Evolutionary conservation across 2,797 vertebrate genomes (phyloP), one percentile per base, ranked within the genome.

Genomic region (Acridotheres tristis): DNA sequence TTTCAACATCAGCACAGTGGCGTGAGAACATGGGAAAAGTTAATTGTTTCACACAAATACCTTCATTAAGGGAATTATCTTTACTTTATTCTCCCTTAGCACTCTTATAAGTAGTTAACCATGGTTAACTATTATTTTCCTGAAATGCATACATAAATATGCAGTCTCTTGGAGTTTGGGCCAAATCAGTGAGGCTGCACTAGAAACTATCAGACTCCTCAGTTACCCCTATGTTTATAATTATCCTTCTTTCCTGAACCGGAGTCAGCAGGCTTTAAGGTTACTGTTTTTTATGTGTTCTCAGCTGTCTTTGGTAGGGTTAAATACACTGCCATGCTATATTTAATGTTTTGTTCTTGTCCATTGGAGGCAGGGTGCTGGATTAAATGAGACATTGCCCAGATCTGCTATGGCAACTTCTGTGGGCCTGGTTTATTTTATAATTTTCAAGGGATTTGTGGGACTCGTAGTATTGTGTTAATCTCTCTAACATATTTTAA

Each of bases 231-330:
- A 5, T 62, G 69, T 50, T 29, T 86, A 6, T 82, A 78, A 78
- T 85, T 84, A 66, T 62, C 77, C 38, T 76, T 81, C 40, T 77
- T 84, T 79, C 55, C 83, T 88, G 63, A 65, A 27, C 25, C 47
- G 54, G 9, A 77, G 65, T 67, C 38, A 84, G 48, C 45, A 88
- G 42, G 18, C 78, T 88, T 66, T 36, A 62, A 88, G 67, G 32
- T 85, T 86, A 71, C 57, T 81, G 62, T 16, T 69, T 90, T 84
- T 68, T 50, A 32, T 74, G 40, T 55, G 36, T 78, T 86, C 48
- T 91, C 82, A 73, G 61, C 80, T 94, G 69, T 86, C 80, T 94
- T 88, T 85, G 25, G 22, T 36, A 83, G 57, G 63, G 50, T 74
- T 88, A 79, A 90, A 78, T 82, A 75, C 4, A 4, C 34, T 93